Evolutionary conservation across 2,888 invertebrate species (phyloP).

Genomic region (Leptinotarsa juncta): DNA sequence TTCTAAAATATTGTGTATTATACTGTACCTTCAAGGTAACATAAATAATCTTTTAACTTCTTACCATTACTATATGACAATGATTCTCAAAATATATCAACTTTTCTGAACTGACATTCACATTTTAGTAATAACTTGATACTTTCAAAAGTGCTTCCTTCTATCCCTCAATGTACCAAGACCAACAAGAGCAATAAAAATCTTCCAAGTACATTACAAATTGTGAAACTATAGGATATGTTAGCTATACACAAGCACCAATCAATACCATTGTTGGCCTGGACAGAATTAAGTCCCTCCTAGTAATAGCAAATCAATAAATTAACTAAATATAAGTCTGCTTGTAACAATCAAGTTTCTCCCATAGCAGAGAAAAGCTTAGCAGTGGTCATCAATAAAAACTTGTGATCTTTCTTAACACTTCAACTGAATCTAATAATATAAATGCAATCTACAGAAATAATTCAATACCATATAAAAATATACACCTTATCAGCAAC

Average conservation of each 20-base stretch:
- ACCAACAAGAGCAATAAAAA: background rate
- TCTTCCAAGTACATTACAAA: background rate
- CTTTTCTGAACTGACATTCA: background rate
- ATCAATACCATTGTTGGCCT: background rate
- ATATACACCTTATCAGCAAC: conserved; percentile 42
- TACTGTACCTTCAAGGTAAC: background rate
- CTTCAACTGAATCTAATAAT: conserved; percentile 8
- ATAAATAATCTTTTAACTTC: background rate
- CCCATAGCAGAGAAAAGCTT: background rate
- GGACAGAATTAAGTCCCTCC: background rate
- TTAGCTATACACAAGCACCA: background rate
- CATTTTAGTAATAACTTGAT: background rate
- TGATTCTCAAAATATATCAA: background rate
- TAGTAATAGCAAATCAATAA: conserved; percentile 2
- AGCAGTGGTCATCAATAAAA: conserved; percentile 7
- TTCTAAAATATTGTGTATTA: too few species aligned
- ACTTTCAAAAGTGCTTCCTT: too few species aligned
- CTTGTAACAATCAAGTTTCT: background rate
- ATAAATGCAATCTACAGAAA: conserved; percentile 35
- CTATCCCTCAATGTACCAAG: background rate
- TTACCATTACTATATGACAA: background rate
- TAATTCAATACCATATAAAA: conserved; percentile 37
- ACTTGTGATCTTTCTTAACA: background rate
- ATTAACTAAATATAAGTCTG: conserved; percentile 11
- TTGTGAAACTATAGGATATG: background rate